Conservation (phyloP, 2,797 vertebrate genomes). For the Euphonia xanthogaster region DNA sequence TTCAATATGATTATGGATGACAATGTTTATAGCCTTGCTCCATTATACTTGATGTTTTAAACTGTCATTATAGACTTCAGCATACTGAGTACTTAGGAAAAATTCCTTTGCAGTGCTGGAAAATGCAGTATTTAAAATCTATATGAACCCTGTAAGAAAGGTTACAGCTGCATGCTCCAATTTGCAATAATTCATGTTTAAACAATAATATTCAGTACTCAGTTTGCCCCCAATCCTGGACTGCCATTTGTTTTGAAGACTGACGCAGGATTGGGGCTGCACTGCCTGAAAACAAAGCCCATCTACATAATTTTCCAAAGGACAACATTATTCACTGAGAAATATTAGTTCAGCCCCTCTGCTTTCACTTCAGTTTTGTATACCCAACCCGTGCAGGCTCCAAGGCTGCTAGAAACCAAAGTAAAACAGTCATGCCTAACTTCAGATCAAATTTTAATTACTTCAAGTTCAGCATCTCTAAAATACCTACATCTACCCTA, state of each 20-base stretch:
- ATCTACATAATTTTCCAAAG: neutral
- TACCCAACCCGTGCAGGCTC: rapidly evolving
- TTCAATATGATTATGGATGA: neutral
- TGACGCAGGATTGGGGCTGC: neutral
- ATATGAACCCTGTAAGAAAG: neutral
- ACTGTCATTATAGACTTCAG: neutral
- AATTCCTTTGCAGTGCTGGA: neutral
- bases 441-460: neutral
- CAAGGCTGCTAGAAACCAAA: neutral
- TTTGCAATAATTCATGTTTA: neutral
- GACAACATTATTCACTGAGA: neutral
- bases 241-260: neutral
- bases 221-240: neutral
- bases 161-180: neutral
- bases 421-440: neutral
- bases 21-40: neutral
- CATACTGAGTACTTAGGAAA: neutral
- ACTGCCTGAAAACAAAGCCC: neutral
- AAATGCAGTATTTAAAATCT: neutral
- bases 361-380: neutral
- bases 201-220: neutral
- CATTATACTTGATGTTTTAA: neutral
- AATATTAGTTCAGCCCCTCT: neutral
- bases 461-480: neutral
- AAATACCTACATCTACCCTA: neutral